Conservation (phyloP, 2,888 invertebrate species). For the Acanthoscelides obtectus region DNA sequence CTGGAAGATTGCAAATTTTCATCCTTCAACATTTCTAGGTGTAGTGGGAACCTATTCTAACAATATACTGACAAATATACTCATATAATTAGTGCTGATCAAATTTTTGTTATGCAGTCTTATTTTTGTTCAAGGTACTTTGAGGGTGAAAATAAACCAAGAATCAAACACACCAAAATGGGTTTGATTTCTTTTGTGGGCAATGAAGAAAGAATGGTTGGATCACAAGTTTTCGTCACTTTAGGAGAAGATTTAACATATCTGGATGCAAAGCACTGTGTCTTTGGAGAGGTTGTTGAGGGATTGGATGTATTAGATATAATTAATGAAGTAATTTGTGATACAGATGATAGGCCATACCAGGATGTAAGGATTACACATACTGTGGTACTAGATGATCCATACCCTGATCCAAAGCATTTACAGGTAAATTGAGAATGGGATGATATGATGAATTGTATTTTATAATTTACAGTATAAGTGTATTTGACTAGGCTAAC, state of each 20-base stretch:
- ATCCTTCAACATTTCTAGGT: too few relatives aligned
- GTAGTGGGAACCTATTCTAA: too few relatives aligned
- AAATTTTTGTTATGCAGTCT: not conserved
- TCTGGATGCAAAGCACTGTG: constrained; percentile 86
- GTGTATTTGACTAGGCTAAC: too few relatives aligned
- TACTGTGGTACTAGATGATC: constrained; percentile 93
- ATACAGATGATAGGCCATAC: constrained; percentile 83
- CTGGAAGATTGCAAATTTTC: too few relatives aligned
- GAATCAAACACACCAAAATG: constrained; percentile 80
- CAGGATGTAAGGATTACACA: constrained; percentile 95
- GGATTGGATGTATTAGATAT: constrained; percentile 82
- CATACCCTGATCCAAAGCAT: constrained; percentile 83
- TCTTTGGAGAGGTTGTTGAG: constrained; percentile 93
- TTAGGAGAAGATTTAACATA: constrained; percentile 74
- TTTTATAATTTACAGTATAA: too few relatives aligned
- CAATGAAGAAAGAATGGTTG: constrained; percentile 83
- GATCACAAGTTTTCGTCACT: constrained; percentile 95
- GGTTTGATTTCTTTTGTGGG: constrained; percentile 95
- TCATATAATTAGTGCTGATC: not conserved
- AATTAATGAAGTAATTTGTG: constrained; percentile 92
- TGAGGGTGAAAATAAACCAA: constrained; percentile 85
- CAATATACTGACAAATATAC: too few relatives aligned
- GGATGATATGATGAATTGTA: too few relatives aligned
- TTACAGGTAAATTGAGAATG: constrained; percentile 61
- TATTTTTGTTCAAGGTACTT: constrained; percentile 52